phyloP scores from a whole-genome alignment of 2,888 invertebrate genomes.

The Zaprionus bogoriensis region DNA sequence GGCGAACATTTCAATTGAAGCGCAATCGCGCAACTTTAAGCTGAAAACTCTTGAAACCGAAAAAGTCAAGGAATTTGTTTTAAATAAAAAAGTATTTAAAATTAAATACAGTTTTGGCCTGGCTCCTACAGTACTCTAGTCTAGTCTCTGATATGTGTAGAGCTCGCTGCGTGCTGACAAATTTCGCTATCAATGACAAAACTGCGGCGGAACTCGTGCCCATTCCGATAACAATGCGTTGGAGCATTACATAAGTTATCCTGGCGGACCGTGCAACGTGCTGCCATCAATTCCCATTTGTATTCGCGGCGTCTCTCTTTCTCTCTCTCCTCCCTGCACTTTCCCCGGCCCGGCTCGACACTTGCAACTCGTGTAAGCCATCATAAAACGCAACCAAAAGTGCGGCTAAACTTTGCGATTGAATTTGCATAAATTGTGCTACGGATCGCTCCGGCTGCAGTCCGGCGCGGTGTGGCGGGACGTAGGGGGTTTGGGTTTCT shows the following conservation, averaged over 20 bases:
- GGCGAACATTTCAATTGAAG: background rate
- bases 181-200: conserved; percentile 38
- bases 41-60: background rate
- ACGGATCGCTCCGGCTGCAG: conserved; percentile 39
- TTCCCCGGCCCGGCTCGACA: conserved; percentile 21
- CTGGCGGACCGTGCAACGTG: conserved; percentile 13
- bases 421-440: conserved; percentile 78
- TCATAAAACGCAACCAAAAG: conserved; percentile 68
- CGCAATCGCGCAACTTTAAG: background rate
- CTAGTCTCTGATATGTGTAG: too few relatives aligned
- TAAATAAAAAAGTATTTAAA: background rate
- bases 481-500: conserved; percentile 19
- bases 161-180: too few relatives aligned
- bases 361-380: conserved; percentile 52
- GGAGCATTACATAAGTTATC: conserved; percentile 49
- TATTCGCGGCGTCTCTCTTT: background rate
- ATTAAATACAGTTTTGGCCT: too few relatives aligned
- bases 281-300: conserved; percentile 19
- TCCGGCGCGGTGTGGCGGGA: conserved; percentile 12
- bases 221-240: conserved; percentile 44
- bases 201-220: conserved; percentile 14
- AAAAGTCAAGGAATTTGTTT: too few relatives aligned
- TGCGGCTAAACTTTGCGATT: conserved; percentile 78
- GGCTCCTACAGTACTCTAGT: too few relatives aligned
- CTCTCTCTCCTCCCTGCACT: background rate